Evolutionary conservation across 2,113 vertebrate species (phyloP).

Genomic region (Melanotaenia duboulayi): DNA sequence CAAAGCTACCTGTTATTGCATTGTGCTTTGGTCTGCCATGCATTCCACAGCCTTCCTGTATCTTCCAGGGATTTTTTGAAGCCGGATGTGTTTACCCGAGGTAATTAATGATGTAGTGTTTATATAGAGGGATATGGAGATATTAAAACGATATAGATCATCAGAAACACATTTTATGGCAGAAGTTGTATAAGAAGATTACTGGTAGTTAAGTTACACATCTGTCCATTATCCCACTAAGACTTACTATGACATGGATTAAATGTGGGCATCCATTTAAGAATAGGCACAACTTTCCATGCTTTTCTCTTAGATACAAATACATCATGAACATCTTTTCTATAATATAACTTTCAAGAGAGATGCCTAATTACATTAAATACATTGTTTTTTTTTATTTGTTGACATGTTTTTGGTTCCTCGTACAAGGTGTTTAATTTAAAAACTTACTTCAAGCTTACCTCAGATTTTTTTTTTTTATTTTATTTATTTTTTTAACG

Average conservation of each 20-base stretch:
- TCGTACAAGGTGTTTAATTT: too few species aligned
- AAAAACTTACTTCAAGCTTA: too few species aligned
- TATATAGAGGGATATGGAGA: neutral
- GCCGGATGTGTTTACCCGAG: conserved; percentile 21
- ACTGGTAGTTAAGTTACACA: neutral
- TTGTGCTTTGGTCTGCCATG: conserved; percentile 9
- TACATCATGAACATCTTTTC: neutral
- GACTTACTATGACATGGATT: neutral
- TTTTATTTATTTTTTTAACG: too few species aligned
- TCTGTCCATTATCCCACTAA: neutral
- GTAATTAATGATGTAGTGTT: neutral
- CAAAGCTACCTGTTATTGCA: conserved; percentile 28
- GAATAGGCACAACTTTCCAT: neutral
- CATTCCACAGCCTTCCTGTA: conserved; percentile 43
- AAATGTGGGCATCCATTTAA: neutral
- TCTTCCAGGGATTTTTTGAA: neutral
- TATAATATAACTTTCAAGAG: too few species aligned
- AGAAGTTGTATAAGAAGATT: neutral
- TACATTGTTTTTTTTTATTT: too few species aligned
- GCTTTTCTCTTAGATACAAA: neutral
- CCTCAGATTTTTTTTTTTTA: too few species aligned
- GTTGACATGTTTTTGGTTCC: too few species aligned
- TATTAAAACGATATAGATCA: neutral
- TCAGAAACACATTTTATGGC: neutral
- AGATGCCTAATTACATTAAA: too few species aligned